Evolutionary conservation across 2,113 vertebrate genomes (phyloP).

Genomic region (Paramisgurnus dabryanus): DNA sequence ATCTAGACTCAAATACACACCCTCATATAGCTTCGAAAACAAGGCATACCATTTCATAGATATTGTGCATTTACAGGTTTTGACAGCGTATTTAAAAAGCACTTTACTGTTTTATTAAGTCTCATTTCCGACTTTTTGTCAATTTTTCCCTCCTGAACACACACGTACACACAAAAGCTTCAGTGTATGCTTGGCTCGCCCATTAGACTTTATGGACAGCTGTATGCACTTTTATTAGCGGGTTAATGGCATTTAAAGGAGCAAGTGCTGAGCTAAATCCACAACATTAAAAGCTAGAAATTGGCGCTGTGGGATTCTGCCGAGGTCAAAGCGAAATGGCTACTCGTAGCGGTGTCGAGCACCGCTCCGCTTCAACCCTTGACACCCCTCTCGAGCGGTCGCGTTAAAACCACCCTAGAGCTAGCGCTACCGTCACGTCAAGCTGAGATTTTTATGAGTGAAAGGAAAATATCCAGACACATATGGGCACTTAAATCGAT

Average conservation of each 20-base stretch:
- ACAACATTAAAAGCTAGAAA: constrained; percentile 65
- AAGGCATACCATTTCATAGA: constrained; percentile 14
- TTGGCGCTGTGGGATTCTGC: constrained; percentile 56
- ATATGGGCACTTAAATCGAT: constrained; percentile 59
- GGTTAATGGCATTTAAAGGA: constrained; percentile 76
- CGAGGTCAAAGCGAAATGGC: constrained; percentile 49
- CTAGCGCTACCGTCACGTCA: constrained; percentile 27
- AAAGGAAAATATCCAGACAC: constrained; percentile 50
- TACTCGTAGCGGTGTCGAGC: constrained; percentile 2
- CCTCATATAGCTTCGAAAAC: background rate
- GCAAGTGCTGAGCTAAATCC: constrained; percentile 64
- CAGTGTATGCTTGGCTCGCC: constrained; percentile 57
- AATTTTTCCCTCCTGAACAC: constrained; percentile 56
- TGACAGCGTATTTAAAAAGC: constrained; percentile 49
- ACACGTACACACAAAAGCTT: constrained; percentile 54
- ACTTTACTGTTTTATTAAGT: constrained; percentile 66
- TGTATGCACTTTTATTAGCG: constrained; percentile 76
- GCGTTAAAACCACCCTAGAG: background rate
- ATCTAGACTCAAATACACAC: background rate
- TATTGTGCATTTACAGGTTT: constrained; percentile 15
- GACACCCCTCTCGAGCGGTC: background rate
- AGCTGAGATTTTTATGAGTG: constrained; percentile 22
- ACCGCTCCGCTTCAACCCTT: constrained; percentile 13
- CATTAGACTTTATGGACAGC: constrained; percentile 76
- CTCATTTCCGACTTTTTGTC: constrained; percentile 65